Percentiles rank a stretch among this genome's conserved stretches.
These are phyloP conservation scores for Enteromius paludinosus DNA, from an alignment of 2,797 vertebrate genomes.

Conservation along the genomic window DNA sequence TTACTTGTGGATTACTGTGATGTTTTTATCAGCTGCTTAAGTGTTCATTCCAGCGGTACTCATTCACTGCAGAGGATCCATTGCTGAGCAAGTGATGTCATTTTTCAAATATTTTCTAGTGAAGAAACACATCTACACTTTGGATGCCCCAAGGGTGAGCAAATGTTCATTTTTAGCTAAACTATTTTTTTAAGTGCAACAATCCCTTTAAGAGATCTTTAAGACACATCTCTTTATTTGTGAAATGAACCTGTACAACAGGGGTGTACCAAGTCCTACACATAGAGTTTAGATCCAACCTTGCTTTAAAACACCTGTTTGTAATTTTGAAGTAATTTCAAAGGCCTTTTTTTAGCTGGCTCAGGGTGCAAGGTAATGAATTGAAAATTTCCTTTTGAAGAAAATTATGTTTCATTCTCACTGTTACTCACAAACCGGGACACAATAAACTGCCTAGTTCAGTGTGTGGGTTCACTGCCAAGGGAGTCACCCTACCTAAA, in stretches of 20 bases:
- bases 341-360: neutral
- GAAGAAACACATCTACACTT: neutral
- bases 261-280: neutral
- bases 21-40: neutral
- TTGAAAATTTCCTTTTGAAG: neutral
- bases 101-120: neutral
- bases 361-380: neutral
- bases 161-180: neutral
- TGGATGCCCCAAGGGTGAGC: neutral
- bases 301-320: neutral
- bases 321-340: conserved; percentile 6
- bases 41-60: neutral
- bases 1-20: neutral
- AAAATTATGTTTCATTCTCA: neutral
- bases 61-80: neutral
- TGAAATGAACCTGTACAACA: neutral
- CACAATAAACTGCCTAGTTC: neutral
- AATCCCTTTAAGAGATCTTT: neutral
- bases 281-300: neutral
- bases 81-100: neutral
- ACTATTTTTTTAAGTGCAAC: neutral
- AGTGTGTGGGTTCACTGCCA: neutral
- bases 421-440: neutral
- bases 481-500: neutral
- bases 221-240: no score